Evolutionary conservation across 2,797 vertebrate species (phyloP), one percentile per base, ranked within the genome.

Genomic region (Chromobotia macracanthus): DNA sequence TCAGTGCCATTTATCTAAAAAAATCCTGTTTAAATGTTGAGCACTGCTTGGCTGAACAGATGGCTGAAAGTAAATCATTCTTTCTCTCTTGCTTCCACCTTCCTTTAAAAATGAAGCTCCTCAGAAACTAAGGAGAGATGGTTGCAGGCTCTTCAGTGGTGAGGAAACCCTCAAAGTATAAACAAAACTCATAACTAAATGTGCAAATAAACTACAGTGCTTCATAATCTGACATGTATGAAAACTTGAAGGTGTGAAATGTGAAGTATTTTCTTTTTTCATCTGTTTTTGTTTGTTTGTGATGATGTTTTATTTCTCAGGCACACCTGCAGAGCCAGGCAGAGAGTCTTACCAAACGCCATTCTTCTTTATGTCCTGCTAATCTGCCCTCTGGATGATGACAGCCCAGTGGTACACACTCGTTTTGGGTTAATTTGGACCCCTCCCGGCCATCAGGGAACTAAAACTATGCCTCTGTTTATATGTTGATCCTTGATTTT

Each of bases 121-220:
- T 80, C 90, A 35, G 94, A 95, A 3, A 86, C 88, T 84, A 96
- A 95, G 79, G 94, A 96, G 15, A 91, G 77, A 69, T 97, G 96
- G 95, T 90, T 95, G 60, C 91, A 93, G 7, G 79, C 90, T 0
- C 88, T 97, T n/a, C 91, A 92, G 79, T 92, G 94, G 95, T 97
- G 21, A 78, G 82, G 16, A 16, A 44, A 9, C 15, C 25, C 12
- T 9, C 7, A 19, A 19, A 50, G 46, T 5, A 5, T 50, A 50
- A 50, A 15, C 48, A 50, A 50, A 13, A 50, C 48, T 4, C 48
- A 16, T 9, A 13, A 50, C 48, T 4, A 50, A 50, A 38, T 38
- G 7, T 38, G 8, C 35, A 38, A 38, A 5, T 38, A 6, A 38
- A 38, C 8, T 38, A 38, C 35, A 5, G 6, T 31, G 31, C 31